phyloP scores from a whole-genome alignment of 2,113 vertebrate genomes.

The Rhabdomys dilectus region DNA sequence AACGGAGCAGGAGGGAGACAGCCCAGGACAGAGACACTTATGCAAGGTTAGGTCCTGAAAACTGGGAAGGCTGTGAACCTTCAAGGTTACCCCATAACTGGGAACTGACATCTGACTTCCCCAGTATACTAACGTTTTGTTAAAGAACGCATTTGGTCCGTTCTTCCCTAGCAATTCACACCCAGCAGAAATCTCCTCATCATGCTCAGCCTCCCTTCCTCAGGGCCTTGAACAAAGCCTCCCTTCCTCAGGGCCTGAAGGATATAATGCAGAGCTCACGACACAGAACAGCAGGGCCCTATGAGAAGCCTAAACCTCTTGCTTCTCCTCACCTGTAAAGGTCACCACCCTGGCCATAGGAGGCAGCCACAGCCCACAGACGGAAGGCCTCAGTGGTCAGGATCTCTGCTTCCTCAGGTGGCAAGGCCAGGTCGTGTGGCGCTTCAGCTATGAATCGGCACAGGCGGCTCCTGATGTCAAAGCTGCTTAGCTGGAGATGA shows the following conservation, averaged over 20 bases:
- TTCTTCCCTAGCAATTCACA: neutral
- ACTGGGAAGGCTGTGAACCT: neutral
- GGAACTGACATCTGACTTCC: too few species aligned
- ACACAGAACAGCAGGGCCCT: neutral
- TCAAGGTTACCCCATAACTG: neutral
- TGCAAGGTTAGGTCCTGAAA: neutral
- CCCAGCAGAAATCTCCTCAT: neutral
- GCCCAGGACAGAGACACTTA: neutral
- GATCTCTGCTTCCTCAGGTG: slow-evolving; percentile 88
- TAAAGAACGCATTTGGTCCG: neutral
- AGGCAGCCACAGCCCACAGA: slow-evolving; percentile 93
- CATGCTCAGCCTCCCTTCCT: neutral
- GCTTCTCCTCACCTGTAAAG: slow-evolving; percentile 90
- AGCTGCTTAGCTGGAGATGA: slow-evolving; percentile 87
- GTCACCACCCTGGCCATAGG: slow-evolving; percentile 93
- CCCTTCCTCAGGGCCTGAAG: neutral
- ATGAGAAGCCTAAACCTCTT: neutral
- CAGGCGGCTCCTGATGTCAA: slow-evolving; percentile 90
- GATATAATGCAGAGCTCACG: too few species aligned
- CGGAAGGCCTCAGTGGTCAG: slow-evolving; percentile 92
- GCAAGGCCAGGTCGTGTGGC: slow-evolving; percentile 91
- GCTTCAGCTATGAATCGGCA: slow-evolving; percentile 92
- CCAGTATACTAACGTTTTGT: neutral
- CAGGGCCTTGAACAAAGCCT: neutral
- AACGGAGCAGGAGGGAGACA: neutral